Percentiles rank a stretch among this genome's conserved stretches.
Conservation (phyloP, 2,888 invertebrate genomes). For the Tenthredo scrophulariae region DNA sequence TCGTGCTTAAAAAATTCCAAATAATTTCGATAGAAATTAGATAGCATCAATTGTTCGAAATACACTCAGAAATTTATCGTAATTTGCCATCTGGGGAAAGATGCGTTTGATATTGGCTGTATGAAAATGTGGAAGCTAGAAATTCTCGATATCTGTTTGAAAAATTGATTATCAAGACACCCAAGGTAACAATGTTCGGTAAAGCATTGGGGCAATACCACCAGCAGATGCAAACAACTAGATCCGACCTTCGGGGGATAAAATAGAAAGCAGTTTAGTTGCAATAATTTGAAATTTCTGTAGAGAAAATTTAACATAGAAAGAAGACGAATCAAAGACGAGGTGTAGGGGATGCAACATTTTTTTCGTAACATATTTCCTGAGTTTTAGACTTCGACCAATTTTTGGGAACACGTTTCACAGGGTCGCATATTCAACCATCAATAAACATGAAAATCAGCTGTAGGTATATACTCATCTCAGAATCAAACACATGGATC, state of each 20-base stretch:
- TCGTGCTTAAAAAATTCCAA: neutral
- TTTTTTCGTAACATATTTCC: neutral
- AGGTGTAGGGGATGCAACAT: neutral
- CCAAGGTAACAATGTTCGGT: neutral
- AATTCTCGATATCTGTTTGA: neutral
- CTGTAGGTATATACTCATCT: too few relatives aligned
- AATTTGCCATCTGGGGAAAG: neutral
- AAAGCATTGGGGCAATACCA: neutral
- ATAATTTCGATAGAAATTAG: neutral
- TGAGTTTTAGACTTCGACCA: neutral
- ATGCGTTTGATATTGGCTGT: too few relatives aligned
- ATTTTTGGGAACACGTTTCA: neutral
- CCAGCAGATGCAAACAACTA: neutral
- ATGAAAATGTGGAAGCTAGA: neutral
- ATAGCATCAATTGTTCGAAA: neutral
- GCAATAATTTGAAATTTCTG: neutral
- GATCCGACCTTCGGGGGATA: neutral
- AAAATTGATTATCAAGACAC: neutral
- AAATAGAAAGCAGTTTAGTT: neutral
- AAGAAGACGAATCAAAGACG: neutral
- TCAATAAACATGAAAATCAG: neutral
- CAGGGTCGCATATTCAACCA: neutral
- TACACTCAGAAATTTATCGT: neutral
- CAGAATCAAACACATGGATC: too few relatives aligned
- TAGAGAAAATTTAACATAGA: neutral